Base-by-base conservation (phyloP, 2,113 vertebrate genomes). In the Leptobrachium leishanense region DNA sequence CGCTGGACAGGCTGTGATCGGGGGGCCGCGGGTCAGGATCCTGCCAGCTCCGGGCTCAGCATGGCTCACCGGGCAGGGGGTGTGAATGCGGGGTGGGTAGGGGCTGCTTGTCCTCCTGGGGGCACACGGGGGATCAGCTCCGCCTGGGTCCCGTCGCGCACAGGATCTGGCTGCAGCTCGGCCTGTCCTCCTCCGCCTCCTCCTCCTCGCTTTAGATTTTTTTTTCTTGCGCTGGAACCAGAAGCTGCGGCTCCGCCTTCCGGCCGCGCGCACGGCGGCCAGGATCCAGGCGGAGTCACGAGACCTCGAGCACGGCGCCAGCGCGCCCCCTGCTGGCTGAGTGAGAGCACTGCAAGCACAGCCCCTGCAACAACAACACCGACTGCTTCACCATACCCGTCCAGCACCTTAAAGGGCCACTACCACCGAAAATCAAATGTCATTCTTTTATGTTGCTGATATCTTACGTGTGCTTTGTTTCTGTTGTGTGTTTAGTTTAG, bases 251-350 rank as follows among this genome's bases (percentile, higher is more conserved):
- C 50, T 43, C 77, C 77, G 40, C 77, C 77, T 63, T 71, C 71
- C 54, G 71, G 41, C 53, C 15, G 40, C 54, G 11, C 54, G 12
- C n/a, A 44, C 13, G 12, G 3, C 4, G 20, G 20, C 0, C 20
- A 31, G 20, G 20, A n/a, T 15, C 1, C 53, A 77, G 67, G 43
- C 11, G 76, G 67, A 62, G 76, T 31, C 20, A 31, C 20, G 20
- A 31, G 20, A 31, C 20, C 20, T 15, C 8, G 62, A 7, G 2
- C 3, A 13, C 3, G n/a, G 59, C 39, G 9, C 2, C 1, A 6
- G 15, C 8, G 76, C 76, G 76, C 77, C 77, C 69, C 77, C 77
- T 79, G 40, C 40, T 42, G 77, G 40, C 20, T 31, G 20, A 31
- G 20, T 31, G 20, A 31, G 20, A 31, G 20, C 20, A 31, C 20